These are phyloP conservation scores for Chiroxiphia lanceolata DNA, from an alignment of 2,797 vertebrate species.

Conservation along the genomic window DNA sequence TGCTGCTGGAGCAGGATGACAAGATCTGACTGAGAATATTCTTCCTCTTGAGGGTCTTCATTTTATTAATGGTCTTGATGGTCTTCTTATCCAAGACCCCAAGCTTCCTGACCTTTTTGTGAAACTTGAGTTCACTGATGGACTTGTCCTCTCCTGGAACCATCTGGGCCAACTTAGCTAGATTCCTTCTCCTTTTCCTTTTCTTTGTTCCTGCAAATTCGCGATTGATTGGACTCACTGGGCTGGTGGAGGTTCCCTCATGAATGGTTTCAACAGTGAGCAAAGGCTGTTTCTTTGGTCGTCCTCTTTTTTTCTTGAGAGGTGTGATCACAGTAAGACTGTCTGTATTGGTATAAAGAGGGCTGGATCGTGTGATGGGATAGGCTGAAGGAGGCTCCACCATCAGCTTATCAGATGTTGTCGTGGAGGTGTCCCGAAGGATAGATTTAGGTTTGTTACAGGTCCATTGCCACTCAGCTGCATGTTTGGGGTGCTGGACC, in stretches of 20 bases:
- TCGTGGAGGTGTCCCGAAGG: conserved; percentile 75
- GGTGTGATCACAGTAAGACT: conserved; percentile 95
- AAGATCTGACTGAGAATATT: conserved; percentile 96
- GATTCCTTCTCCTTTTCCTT: conserved; percentile 84
- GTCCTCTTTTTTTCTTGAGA: conserved; percentile 93
- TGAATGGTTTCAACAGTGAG: conserved; percentile 97
- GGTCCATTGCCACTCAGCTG: conserved; percentile 87
- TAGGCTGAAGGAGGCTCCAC: conserved; percentile 92
- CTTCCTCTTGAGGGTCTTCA: conserved; percentile 94
- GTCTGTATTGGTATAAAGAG: conserved; percentile 94
- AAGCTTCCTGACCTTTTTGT: conserved; percentile 83
- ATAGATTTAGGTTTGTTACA: conserved; percentile 85
- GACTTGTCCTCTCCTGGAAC: conserved; percentile 75
- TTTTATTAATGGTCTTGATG: conserved; percentile 87
- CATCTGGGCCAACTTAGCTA: conserved; percentile 85
- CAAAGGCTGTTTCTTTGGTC: conserved; percentile 95
- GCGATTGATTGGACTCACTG: conserved; percentile 87
- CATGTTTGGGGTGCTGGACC: conserved; percentile 81
- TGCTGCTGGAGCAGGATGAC: conserved; percentile 82
- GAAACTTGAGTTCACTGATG: conserved; percentile 82
- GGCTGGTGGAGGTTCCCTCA: conserved; percentile 92
- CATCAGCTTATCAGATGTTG: conserved; percentile 78
- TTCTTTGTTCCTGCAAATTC: conserved; percentile 85
- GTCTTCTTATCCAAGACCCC: conserved; percentile 85
- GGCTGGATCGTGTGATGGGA: conserved; percentile 94